Conservation (phyloP, 2,888 invertebrate species). For the Mamestra brassicae region DNA sequence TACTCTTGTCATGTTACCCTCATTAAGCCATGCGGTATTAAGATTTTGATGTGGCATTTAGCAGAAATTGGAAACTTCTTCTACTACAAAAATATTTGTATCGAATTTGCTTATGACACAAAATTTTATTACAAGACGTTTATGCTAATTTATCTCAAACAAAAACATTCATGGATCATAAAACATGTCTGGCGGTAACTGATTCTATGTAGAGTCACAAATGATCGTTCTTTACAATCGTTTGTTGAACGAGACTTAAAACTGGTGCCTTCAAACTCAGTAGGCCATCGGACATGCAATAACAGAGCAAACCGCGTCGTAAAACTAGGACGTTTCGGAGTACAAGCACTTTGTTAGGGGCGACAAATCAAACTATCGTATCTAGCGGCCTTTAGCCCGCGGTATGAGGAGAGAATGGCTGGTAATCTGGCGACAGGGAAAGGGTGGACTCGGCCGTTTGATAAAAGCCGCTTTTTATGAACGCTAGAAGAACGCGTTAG, state of each 20-base stretch:
- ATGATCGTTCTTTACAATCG: constrained; percentile 17
- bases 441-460: too few relatives aligned
- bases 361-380: constrained; percentile 60
- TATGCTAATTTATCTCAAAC: constrained; percentile 15
- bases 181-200: constrained; percentile 19
- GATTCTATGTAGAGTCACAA: constrained; percentile 10
- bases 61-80: background rate
- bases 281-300: constrained; percentile 54
- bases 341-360: constrained; percentile 57
- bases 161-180: constrained; percentile 7
- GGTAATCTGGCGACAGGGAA: too few relatives aligned
- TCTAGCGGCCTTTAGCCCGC: background rate
- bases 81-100: constrained; percentile 10
- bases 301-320: constrained; percentile 57
- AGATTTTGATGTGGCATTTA: constrained; percentile 13
- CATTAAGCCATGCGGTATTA: constrained; percentile 4
- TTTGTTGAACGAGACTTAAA: constrained; percentile 15
- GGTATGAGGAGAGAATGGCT: too few relatives aligned
- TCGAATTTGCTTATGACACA: too few relatives aligned
- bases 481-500: too few relatives aligned
- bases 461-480: too few relatives aligned
- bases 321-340: constrained; percentile 54
- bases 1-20: constrained; percentile 19
- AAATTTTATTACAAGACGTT: too few relatives aligned
- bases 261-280: constrained; percentile 31